Evolutionary conservation across 1,140 invertebrate genomes (phyloP), one percentile per base, ranked within the genome.

Genomic region (Drosophila miranda): DNA sequence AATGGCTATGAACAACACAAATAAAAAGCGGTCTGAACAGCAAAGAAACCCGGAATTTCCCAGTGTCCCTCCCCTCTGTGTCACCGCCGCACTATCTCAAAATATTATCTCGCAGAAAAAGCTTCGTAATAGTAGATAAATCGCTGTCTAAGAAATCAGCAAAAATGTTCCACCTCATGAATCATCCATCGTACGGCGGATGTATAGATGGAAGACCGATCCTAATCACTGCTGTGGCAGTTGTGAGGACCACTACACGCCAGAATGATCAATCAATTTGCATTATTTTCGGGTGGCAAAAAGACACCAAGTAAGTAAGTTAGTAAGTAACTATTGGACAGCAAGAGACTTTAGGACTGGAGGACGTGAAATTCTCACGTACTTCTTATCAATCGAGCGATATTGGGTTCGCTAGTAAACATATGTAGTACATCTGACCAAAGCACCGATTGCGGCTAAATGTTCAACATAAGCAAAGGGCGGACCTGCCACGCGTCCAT

Each of bases 331-430:
- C n/a, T 54, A 19, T 46, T 42, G 38, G 49, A 11, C 48, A 64
- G 21, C 9, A 23, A 16, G 42, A 16, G 21, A 44, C 7, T 41
- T 56, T 60, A 43, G n/a, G 23, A 26, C 23, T 26, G 23, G 23
- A 26, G 56, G 41, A 75, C 52, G 45, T 44, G 41, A 70, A 79
- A 57, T 69, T 43, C 60, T 77, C 81, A 84, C 81, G 81, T 84
- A 84, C 16, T 71, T 51, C 77, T 84, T 84, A 84, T 86, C 81
- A 49, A 28, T 6, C 55, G 44, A 56, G 45, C 59, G 75, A 56
- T 61, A 16, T 38, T 38, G 34, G 0, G 11, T 34, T 9, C 9
- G 34, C 4, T 38, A 13, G 11, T 3, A 38, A 38, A 4, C 5
- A 9, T 11, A 4, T 13, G 0, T 11, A 54, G 64, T 67, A 67